Evolutionary conservation across 1,140 invertebrate species (phyloP).

Genomic region (Zaprionus lachaisei): DNA sequence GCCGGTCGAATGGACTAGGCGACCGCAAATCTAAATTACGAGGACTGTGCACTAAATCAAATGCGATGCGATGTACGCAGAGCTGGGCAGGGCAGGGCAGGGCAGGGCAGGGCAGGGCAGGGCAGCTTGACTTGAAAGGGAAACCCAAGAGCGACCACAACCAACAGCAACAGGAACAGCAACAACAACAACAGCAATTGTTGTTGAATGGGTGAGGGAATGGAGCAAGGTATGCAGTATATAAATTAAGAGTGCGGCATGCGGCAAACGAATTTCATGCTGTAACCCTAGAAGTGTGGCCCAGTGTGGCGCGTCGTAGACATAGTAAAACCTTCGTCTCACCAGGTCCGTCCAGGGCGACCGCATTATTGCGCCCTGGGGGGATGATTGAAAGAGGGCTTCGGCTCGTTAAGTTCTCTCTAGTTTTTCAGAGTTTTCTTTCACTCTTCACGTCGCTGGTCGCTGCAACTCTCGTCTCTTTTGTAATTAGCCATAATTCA

Average conservation of each 20-base stretch:
- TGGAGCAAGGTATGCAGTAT: conserved; percentile 54
- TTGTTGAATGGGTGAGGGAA: background rate
- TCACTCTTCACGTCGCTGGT: conserved; percentile 20
- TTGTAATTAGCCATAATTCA: conserved; percentile 82
- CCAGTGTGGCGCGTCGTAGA: conserved; percentile 38
- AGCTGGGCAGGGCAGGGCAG: too few species aligned
- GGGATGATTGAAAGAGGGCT: conserved; percentile 65
- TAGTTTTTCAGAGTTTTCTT: conserved; percentile 28
- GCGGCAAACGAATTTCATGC: conserved; percentile 68
- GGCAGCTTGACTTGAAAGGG: conserved; percentile 53
- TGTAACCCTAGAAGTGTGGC: conserved; percentile 80
- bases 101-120: background rate
- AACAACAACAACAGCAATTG: conserved; percentile 37
- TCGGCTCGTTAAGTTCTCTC: conserved; percentile 32
- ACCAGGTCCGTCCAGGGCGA: conserved; percentile 19
- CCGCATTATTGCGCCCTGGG: conserved; percentile 77
- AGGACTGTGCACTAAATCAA: conserved; percentile 73
- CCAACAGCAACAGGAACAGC: conserved; percentile 52
- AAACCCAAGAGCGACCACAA: conserved; percentile 73
- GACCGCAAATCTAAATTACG: conserved; percentile 82
- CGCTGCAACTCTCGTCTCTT: conserved; percentile 13
- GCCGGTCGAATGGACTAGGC: conserved; percentile 39
- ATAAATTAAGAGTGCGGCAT: conserved; percentile 68
- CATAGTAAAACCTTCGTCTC: background rate
- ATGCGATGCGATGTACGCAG: conserved; percentile 41